phyloP scores from a whole-genome alignment of 2,797 vertebrate species.

The Mus caroli region DNA sequence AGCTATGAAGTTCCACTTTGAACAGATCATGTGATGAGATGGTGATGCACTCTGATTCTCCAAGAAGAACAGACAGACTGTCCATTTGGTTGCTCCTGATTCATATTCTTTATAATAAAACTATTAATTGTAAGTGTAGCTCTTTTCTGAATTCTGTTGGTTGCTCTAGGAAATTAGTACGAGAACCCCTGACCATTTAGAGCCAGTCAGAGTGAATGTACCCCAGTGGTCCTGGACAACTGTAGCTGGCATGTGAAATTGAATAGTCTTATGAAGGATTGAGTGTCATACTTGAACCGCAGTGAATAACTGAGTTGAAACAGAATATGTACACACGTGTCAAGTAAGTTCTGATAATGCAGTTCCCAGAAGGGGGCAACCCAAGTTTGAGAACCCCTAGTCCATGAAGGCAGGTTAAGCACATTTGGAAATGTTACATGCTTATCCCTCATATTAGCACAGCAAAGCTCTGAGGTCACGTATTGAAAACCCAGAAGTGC shows the following conservation, averaged over 20 bases:
- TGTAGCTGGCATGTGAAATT: background rate
- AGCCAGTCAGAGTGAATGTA: background rate
- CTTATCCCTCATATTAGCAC: background rate
- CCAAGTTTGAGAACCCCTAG: background rate
- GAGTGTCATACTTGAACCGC: background rate
- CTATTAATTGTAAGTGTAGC: background rate
- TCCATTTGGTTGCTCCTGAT: constrained; percentile 3
- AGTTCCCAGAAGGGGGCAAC: background rate
- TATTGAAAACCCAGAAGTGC: background rate
- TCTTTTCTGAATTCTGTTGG: background rate
- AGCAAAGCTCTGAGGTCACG: background rate
- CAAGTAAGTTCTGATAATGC: background rate
- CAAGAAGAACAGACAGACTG: background rate
- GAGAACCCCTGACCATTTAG: background rate
- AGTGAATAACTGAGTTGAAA: background rate
- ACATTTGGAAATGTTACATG: background rate
- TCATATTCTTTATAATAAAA: constrained; percentile 50
- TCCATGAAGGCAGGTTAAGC: background rate
- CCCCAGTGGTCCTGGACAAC: background rate
- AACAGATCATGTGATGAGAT: background rate
- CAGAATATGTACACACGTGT: background rate
- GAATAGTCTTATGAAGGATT: background rate
- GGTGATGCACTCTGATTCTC: background rate
- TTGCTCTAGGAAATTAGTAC: constrained; percentile 26
- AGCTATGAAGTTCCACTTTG: background rate